Conservation (phyloP, 2,113 vertebrate genomes). For the Protobothrops flavoviridis region DNA sequence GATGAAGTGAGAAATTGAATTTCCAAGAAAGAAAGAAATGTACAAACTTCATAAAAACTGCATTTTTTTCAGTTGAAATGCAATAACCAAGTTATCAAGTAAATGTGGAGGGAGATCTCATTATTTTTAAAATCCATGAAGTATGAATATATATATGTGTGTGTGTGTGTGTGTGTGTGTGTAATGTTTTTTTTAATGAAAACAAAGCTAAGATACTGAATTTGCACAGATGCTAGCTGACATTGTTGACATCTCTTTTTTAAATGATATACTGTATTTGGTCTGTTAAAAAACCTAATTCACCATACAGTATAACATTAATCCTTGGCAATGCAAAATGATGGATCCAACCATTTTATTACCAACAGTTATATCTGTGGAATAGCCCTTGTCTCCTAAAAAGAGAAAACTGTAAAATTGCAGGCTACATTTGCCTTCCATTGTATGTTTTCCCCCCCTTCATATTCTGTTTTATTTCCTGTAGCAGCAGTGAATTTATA, state of each 20-base stretch:
- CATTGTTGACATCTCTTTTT: neutral
- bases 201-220: neutral
- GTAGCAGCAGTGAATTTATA: constrained; percentile 9
- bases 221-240: neutral
- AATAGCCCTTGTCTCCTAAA: neutral
- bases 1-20: neutral
- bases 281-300: neutral
- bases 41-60: neutral
- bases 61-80: neutral
- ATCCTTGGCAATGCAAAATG: neutral
- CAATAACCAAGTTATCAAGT: neutral
- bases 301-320: neutral
- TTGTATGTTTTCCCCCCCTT: neutral
- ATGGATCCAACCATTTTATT: neutral
- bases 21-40: neutral
- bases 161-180: too few relatives aligned
- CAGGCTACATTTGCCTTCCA: neutral
- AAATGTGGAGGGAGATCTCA: too few relatives aligned
- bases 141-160: neutral
- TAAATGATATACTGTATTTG: neutral
- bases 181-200: neutral
- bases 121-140: too few relatives aligned
- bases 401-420: neutral
- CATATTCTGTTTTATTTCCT: constrained; percentile 18
- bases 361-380: neutral